Evolutionary conservation across 1,140 invertebrate species (phyloP).

Genomic region (Palaemon carinicauda): DNA sequence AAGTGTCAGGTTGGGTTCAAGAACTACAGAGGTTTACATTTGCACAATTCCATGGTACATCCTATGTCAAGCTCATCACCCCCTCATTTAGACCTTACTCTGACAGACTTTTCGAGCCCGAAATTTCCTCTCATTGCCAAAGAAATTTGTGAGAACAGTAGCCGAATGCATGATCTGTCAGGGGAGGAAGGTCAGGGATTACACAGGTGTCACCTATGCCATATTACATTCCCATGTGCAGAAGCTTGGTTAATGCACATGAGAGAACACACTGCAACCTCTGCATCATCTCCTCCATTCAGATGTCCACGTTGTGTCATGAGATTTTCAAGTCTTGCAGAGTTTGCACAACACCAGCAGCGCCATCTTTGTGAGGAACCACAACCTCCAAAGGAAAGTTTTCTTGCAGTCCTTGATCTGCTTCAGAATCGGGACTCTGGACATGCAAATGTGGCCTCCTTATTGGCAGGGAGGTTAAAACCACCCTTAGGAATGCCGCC

Average conservation of each 20-base stretch:
- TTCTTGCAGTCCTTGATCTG: constrained; percentile 81
- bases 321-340: constrained; percentile 61
- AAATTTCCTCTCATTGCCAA: constrained; percentile 82
- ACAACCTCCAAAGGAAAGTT: constrained; percentile 73
- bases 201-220: constrained; percentile 78
- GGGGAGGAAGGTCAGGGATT: constrained; percentile 56
- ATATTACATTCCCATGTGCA: constrained; percentile 77
- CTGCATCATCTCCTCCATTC: constrained; percentile 54
- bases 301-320: constrained; percentile 59
- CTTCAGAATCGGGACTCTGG: constrained; percentile 64
- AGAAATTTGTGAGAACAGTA: constrained; percentile 75
- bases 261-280: constrained; percentile 46
- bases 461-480: constrained; percentile 23
- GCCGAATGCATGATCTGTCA: constrained; percentile 57
- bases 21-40: constrained; percentile 75
- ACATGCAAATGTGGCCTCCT: constrained; percentile 58
- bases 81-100: constrained; percentile 71
- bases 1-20: constrained; percentile 74
- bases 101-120: constrained; percentile 79
- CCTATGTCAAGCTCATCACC: constrained; percentile 61
- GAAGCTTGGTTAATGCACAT: constrained; percentile 72
- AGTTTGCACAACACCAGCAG: constrained; percentile 62
- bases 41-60: constrained; percentile 73
- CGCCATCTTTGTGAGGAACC: constrained; percentile 62
- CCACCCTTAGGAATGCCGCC: constrained; percentile 11